phyloP scores from a whole-genome alignment of 2,888 invertebrate species.

The Gymnocheta viridis region DNA sequence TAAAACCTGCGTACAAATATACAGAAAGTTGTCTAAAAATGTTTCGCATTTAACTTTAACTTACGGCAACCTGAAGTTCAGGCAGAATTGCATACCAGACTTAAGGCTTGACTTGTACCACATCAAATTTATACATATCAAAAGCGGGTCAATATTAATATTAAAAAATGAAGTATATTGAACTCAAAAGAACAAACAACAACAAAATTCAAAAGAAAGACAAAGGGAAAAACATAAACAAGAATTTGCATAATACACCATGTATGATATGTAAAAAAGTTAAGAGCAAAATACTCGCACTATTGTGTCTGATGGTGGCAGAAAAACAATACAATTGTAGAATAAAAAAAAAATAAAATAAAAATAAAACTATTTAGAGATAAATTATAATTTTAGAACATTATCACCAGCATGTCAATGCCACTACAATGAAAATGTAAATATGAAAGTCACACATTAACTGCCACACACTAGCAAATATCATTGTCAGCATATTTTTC shows the following conservation, averaged over 20 bases:
- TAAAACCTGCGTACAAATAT: no score
- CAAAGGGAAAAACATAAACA: constrained; percentile 6
- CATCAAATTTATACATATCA: not conserved
- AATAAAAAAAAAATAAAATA: not conserved
- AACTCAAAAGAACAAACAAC: constrained; percentile 10
- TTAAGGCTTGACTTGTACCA: not conserved
- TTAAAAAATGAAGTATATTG: constrained; percentile 1
- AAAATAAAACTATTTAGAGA: constrained; percentile 16
- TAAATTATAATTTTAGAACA: constrained; percentile 52
- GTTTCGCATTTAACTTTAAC: no score
- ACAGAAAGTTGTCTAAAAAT: no score
- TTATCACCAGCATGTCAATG: constrained; percentile 59
- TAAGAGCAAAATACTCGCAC: not conserved
- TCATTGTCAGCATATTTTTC: constrained; percentile 6
- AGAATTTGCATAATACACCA: constrained; percentile 17
- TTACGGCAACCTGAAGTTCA: no score
- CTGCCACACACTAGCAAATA: constrained; percentile 57
- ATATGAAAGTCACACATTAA: constrained; percentile 33
- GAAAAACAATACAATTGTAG: constrained; percentile 1
- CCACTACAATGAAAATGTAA: constrained; percentile 1
- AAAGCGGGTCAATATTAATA: constrained; percentile 20
- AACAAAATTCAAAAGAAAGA: not conserved
- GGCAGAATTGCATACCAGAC: no score
- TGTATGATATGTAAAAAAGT: not conserved
- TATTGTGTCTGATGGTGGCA: constrained; percentile 5